These are phyloP conservation scores for Wiebesia pumilae DNA, from an alignment of 1,140 invertebrate species.

Conservation along the genomic window DNA sequence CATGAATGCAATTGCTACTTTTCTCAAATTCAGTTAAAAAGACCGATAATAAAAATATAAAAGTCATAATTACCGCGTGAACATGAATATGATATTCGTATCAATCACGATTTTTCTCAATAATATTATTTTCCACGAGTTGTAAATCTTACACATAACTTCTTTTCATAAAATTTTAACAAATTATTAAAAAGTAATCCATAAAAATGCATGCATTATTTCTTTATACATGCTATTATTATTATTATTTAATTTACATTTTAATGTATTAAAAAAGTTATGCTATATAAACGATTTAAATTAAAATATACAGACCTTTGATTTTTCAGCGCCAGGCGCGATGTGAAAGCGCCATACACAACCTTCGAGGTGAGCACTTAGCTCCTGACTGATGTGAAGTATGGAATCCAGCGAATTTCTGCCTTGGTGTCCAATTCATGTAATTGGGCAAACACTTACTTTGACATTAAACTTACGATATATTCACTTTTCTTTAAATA, in stretches of 20 bases:
- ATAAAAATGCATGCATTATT: too few species aligned
- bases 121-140: too few species aligned
- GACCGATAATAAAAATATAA: background rate
- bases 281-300: background rate
- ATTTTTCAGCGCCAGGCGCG: constrained; percentile 21
- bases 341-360: constrained; percentile 29
- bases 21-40: background rate
- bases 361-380: constrained; percentile 39
- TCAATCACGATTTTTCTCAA: too few species aligned
- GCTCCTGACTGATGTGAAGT: constrained; percentile 39
- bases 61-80: too few species aligned
- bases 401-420: background rate
- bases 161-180: too few species aligned
- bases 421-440: background rate
- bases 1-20: background rate
- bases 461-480: background rate
- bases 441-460: background rate
- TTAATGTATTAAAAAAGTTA: too few species aligned
- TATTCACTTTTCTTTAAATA: background rate
- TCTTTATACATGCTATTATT: too few species aligned
- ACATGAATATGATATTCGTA: too few species aligned
- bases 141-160: too few species aligned
- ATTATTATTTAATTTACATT: too few species aligned
- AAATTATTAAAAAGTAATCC: too few species aligned
- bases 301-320: constrained; percentile 23